phyloP scores from a whole-genome alignment of 2,113 vertebrate genomes.

The Mohoua ochrocephala region DNA sequence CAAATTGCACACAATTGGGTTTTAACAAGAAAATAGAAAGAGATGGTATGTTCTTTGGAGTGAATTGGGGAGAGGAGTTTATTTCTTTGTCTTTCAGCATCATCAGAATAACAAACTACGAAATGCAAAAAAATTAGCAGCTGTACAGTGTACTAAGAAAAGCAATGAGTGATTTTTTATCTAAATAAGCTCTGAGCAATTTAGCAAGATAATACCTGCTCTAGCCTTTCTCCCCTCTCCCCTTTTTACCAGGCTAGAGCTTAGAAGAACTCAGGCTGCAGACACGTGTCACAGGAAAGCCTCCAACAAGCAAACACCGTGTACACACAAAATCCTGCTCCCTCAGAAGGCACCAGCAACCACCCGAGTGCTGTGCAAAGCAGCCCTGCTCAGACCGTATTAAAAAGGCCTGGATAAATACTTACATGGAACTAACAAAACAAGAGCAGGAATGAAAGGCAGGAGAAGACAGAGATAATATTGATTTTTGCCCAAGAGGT shows the following conservation, averaged over 20 bases:
- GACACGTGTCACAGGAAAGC: neutral
- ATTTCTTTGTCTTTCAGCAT: constrained; percentile 57
- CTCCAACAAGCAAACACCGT: constrained; percentile 17
- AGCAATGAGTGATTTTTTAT: constrained; percentile 27
- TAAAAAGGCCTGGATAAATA: constrained; percentile 12
- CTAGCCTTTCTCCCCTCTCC: neutral
- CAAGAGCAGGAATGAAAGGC: neutral
- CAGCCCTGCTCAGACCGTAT: neutral
- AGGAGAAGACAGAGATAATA: neutral
- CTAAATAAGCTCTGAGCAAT: constrained; percentile 46
- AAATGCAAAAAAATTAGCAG: constrained; percentile 62
- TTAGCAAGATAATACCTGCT: constrained; percentile 31
- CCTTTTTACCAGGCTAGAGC: neutral
- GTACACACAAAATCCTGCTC: neutral
- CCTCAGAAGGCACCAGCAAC: neutral
- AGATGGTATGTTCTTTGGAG: constrained; percentile 63
- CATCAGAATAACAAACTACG: constrained; percentile 57
- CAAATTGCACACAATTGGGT: constrained; percentile 78
- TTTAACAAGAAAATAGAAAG: constrained; percentile 76
- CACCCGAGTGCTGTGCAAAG: neutral
- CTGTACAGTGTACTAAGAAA: constrained; percentile 9
- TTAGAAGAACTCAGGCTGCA: neutral
- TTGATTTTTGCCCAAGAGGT: neutral
- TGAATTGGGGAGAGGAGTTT: constrained; percentile 64
- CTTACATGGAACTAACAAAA: neutral